Conservation (phyloP, 2,888 invertebrate genomes). For the Holacanthella duospinosa region DNA sequence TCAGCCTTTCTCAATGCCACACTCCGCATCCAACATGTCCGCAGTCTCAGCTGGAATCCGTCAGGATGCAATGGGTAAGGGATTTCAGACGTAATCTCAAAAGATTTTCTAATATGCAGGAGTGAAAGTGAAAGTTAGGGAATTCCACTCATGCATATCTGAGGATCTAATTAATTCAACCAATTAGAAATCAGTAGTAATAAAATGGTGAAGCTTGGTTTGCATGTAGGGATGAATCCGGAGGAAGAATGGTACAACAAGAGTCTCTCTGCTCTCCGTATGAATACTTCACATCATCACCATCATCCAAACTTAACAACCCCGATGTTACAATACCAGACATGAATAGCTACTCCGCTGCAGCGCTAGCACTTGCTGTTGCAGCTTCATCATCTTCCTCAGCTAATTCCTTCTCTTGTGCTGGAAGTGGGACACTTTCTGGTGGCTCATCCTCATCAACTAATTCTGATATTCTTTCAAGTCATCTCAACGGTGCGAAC, state of each 20-base stretch:
- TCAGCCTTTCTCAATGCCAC: slow-evolving; percentile 89
- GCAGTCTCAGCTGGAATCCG: slow-evolving; percentile 75
- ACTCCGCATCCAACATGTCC: slow-evolving; percentile 79
- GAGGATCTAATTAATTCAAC: neutral
- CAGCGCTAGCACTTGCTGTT: slow-evolving; percentile 27
- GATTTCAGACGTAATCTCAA: neutral
- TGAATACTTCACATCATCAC: slow-evolving; percentile 85
- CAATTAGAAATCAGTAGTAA: slow-evolving; percentile 18
- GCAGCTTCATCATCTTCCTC: slow-evolving; percentile 20
- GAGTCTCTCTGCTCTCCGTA: slow-evolving; percentile 87
- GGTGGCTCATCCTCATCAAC: slow-evolving; percentile 18
- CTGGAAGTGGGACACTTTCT: slow-evolving; percentile 17
- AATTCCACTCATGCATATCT: neutral
- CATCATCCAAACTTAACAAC: slow-evolving; percentile 74
- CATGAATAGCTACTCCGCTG: slow-evolving; percentile 55
- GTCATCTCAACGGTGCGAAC: neutral
- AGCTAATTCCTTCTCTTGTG: slow-evolving; percentile 7
- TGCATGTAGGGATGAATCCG: slow-evolving; percentile 67
- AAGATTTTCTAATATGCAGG: neutral
- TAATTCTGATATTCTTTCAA: neutral
- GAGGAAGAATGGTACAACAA: slow-evolving; percentile 97
- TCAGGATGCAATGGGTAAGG: slow-evolving; percentile 70
- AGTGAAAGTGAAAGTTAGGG: neutral
- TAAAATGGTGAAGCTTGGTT: slow-evolving; percentile 38
- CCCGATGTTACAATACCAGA: slow-evolving; percentile 95